Evolutionary conservation across 1,140 invertebrate genomes (phyloP), one percentile per base, ranked within the genome.

Genomic region (Listronotus oregonensis): DNA sequence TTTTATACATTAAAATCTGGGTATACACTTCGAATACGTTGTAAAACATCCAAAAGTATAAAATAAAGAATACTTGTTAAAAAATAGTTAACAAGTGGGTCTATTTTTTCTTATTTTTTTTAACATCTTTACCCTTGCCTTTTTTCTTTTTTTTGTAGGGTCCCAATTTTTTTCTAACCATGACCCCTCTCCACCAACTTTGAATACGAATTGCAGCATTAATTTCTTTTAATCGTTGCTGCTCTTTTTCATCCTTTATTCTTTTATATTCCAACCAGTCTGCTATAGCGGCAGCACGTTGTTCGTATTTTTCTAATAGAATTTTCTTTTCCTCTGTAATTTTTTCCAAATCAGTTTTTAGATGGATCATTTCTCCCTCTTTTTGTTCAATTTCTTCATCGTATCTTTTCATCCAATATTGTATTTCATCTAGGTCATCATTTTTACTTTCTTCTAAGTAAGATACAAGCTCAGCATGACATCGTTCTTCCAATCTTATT

Each of bases 321-420:
- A 15, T 18, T 8, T 39, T 56, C 15, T 51, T 51, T 27, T 64
- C 44, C 12, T 60, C 56, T 3, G 31, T 57, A 6, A 67, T 62
- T 43, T 59, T 64, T 34, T 70, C 69, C 40, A 70, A 10, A 12
- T 51, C 56, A 6, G 40, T 42, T 57, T 54, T 60, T 5, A 67
- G 18, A 31, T 58, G 42, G 3, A 70, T 60, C 17, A 63, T 67
- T 14, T 67, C 64, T 3, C 27, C 51, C 47, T 70, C 64, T 34
- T 21, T 14, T 18, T 50, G 21, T 14, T 70, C 69, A 8, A 52
- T 60, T 32, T 67, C 69, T 27, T 70, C 65, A 43, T 70, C 62
- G 32, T 64, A 70, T 14, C 40, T 32, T 49, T 67, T 64, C 55
- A 70, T 64, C 69, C 69, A 70, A 11, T 56, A 58, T 18, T 67